phyloP scores from a whole-genome alignment of 1,140 invertebrate species.

The Polypedilum pembai region DNA sequence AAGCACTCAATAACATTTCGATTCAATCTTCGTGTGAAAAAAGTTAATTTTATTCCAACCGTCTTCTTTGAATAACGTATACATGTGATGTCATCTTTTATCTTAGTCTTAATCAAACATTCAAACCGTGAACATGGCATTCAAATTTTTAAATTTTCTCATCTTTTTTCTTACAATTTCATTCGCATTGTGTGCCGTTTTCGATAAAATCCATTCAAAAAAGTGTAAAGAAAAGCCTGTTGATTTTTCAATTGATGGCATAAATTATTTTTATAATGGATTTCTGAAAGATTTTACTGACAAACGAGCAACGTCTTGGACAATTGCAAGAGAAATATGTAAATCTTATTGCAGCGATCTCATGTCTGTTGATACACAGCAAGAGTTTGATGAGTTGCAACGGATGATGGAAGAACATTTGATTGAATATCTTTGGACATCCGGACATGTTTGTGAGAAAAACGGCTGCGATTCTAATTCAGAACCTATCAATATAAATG shows the following conservation, averaged over 20 bases:
- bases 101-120: too few species aligned
- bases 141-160: too few species aligned
- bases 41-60: too few species aligned
- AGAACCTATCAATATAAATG: background rate
- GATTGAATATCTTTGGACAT: slow-evolving; percentile 20
- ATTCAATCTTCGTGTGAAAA: too few species aligned
- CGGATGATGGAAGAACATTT: background rate
- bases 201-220: too few species aligned
- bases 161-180: too few species aligned
- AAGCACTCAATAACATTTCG: too few species aligned
- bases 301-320: background rate
- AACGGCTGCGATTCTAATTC: background rate
- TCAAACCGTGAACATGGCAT: too few species aligned
- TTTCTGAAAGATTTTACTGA: background rate
- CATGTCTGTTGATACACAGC: background rate
- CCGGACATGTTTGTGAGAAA: background rate
- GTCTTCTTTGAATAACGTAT: too few species aligned
- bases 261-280: background rate
- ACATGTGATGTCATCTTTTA: too few species aligned
- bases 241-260: background rate
- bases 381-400: background rate
- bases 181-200: too few species aligned
- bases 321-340: background rate
- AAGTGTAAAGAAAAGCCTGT: background rate
- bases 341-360: background rate